These are phyloP conservation scores for Goniozus legneri DNA, from an alignment of 1,140 invertebrate genomes.

Conservation along the genomic window DNA sequence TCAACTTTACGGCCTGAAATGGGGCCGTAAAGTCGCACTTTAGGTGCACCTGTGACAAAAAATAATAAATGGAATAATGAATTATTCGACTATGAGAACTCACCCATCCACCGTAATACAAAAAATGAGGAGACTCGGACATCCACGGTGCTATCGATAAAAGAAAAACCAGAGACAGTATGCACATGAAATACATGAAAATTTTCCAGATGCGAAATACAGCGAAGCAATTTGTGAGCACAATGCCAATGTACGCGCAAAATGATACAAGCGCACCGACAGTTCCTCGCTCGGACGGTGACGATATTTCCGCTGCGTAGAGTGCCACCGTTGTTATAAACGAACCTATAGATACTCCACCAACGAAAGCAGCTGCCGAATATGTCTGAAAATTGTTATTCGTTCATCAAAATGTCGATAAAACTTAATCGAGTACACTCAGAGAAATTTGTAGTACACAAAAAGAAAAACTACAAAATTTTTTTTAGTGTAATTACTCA, in stretches of 20 bases:
- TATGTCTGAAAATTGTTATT: neutral
- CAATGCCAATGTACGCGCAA: slow-evolving; percentile 18
- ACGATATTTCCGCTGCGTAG: slow-evolving; percentile 21
- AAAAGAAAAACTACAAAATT: neutral
- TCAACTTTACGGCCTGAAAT: too few relatives aligned
- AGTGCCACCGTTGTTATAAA: slow-evolving; percentile 19
- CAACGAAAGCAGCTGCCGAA: slow-evolving; percentile 12
- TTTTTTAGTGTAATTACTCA: too few relatives aligned
- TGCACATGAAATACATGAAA: slow-evolving; percentile 2
- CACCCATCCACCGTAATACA: too few relatives aligned
- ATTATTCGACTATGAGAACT: too few relatives aligned
- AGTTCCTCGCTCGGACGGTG: slow-evolving; percentile 7
- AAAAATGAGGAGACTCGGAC: slow-evolving; percentile 26
- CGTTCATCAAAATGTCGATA: slow-evolving; percentile 5
- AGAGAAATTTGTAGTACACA: neutral
- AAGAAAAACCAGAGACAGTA: slow-evolving; percentile 11
- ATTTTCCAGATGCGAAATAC: slow-evolving; percentile 6
- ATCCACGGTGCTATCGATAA: slow-evolving; percentile 14
- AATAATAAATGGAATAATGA: too few relatives aligned
- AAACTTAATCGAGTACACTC: too few relatives aligned
- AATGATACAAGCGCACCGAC: slow-evolving; percentile 11
- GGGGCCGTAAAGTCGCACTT: too few relatives aligned
- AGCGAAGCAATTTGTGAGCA: slow-evolving; percentile 9
- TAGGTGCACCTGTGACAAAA: too few relatives aligned
- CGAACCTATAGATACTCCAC: slow-evolving; percentile 18